These are phyloP conservation scores for Hetaerina americana DNA, from an alignment of 1,140 invertebrate species.

Conservation along the genomic window DNA sequence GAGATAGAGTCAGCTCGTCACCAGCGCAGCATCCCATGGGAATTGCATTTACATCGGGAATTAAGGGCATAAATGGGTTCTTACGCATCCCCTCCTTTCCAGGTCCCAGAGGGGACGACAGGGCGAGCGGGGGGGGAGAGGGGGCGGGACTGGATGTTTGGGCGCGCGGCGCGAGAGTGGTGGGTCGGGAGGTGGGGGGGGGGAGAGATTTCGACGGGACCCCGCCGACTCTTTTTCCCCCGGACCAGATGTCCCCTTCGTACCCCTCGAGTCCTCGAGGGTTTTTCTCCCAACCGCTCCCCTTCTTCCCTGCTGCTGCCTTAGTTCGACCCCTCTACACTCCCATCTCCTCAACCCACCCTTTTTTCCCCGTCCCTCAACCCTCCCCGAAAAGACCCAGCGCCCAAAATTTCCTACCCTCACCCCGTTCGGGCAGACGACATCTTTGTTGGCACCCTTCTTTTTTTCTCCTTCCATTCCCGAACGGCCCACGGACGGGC, in stretches of 20 bases:
- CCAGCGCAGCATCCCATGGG: conserved; percentile 7
- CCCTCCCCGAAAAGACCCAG: too few species aligned
- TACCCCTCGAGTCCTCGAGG: not conserved
- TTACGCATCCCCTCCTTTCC: conserved; percentile 18
- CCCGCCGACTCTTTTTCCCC: conserved; percentile 17
- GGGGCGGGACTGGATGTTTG: too few species aligned
- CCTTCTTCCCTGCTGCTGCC: not conserved
- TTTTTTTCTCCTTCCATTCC: too few species aligned
- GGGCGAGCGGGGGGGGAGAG: conserved; percentile 15
- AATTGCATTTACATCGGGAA: conserved; percentile 9
- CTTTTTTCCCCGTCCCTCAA: too few species aligned
- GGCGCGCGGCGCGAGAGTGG: too few species aligned
- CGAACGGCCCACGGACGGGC: too few species aligned
- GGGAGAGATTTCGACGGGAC: conserved; percentile 31
- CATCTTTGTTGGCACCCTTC: too few species aligned
- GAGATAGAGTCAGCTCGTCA: too few species aligned
- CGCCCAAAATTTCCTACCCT: too few species aligned
- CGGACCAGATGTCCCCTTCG: not conserved
- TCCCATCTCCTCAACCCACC: too few species aligned
- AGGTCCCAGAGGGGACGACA: conserved; percentile 25
- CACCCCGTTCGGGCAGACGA: too few species aligned
- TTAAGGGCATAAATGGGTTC: conserved; percentile 19
- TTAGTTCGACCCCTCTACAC: not conserved
- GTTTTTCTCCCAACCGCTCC: not conserved
- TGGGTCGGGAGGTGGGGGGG: conserved; percentile 16